Percentiles rank a stretch among this genome's conserved stretches.
phyloP scores from a whole-genome alignment of 2,113 vertebrate genomes.

The Tenebrosternarchus preto region DNA sequence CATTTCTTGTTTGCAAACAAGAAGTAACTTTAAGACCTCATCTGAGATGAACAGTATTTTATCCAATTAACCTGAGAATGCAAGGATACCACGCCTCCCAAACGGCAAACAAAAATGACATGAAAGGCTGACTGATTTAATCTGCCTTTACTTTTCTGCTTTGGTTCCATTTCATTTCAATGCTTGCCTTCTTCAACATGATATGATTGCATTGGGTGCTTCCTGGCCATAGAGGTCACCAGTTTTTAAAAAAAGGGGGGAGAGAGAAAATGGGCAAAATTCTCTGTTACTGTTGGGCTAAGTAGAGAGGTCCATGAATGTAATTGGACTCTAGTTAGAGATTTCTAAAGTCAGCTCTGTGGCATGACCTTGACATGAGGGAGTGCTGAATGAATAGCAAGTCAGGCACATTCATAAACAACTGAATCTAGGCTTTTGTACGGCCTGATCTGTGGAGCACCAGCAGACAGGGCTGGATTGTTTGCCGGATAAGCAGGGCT shows the following conservation, averaged over 20 bases:
- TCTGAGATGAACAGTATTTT: neutral
- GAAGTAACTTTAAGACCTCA: neutral
- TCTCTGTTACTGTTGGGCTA: constrained; percentile 29
- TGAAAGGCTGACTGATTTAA: constrained; percentile 58
- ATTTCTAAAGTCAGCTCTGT: constrained; percentile 43
- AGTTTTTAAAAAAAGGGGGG: constrained; percentile 16
- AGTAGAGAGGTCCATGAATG: constrained; percentile 39
- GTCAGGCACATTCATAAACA: constrained; percentile 47
- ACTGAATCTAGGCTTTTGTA: constrained; percentile 55
- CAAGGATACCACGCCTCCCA: constrained; percentile 2
- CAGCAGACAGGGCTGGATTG: constrained; percentile 42
- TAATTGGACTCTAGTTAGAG: constrained; percentile 54
- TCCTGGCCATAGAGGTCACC: constrained; percentile 47
- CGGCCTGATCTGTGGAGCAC: constrained; percentile 23
- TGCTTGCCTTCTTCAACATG: constrained; percentile 26
- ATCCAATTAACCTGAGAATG: constrained; percentile 19
- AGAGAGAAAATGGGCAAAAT: neutral
- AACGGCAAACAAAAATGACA: constrained; percentile 44
- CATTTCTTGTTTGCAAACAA: neutral
- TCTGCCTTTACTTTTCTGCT: constrained; percentile 35
- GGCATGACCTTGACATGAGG: constrained; percentile 57
- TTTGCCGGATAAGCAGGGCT: constrained; percentile 1
- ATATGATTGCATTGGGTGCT: constrained; percentile 33
- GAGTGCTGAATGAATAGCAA: constrained; percentile 47
- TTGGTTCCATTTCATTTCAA: constrained; percentile 45